Base-by-base conservation (phyloP, 2,888 invertebrate species). In the Pseudanteris insignis region DNA sequence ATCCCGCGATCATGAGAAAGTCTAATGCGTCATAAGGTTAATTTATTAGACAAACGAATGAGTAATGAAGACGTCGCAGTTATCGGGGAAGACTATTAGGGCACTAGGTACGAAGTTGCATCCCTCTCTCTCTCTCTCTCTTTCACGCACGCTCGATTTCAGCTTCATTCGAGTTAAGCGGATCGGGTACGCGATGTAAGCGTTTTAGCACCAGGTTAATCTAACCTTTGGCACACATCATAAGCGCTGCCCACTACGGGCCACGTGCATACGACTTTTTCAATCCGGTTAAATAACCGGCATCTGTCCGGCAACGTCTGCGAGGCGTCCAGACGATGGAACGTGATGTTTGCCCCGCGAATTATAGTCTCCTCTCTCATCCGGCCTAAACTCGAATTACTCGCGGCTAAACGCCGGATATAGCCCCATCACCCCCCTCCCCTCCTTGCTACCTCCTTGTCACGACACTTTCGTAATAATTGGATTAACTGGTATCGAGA, bases 181-280 rank as follows among this genome's bases (percentile, higher is more conserved):
- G 50, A 50, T 50, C 32, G 50, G 9, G 18, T 26, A 50, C 26
- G 40, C 26, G 14, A 13, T 50, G 33, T 50, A 50, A 50, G 38
- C 40, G 32, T 50, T 29, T 50, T 50, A 50, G 38, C 40, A 37
- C 40, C 32, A 40, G 38, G 50, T 50, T 50, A 50, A 50, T 50
- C 50, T 40, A 50, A 40, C 50, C 50, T 50, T 50, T 50, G 50
- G 14, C 50, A 40, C 40, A 38, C 29, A 48, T 48, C 38, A 24
- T 38, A 38, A 50, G 33, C 40, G 14, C 28, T 11, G 32, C n/a
- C 25, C 32, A 43, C 15, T 32, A 44, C 33, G 33, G 24, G 25
- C n/a, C 33, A 32, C 12, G 24, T 12, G 11, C 13, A 33, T 24
- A 13, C 14, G 25, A 24, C 44, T 32, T 44, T 43, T 30, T 41